A percentile compares a stretch with the other conserved stretches of the same genome.
These are phyloP conservation scores for Geodia barretti DNA, from an alignment of 37 sponge, comb jelly and placozoan species.

Conservation along the genomic window DNA sequence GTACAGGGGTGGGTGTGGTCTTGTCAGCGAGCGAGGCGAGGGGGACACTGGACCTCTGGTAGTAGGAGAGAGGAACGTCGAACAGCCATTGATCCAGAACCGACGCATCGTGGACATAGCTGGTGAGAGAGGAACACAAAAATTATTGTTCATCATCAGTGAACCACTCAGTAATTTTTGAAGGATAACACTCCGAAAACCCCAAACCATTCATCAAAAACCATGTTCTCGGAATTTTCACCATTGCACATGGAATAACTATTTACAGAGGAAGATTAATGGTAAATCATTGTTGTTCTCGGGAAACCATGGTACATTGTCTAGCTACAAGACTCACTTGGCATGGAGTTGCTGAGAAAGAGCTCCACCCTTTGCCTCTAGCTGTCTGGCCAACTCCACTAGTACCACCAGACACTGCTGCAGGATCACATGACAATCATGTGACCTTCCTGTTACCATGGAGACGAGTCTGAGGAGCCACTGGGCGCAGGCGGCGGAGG, in stretches of 20 bases:
- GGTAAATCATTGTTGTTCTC: no score
- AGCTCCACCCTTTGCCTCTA: slow-evolving; percentile 17
- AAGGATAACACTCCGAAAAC: no score
- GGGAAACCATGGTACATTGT: no score
- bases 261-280: neutral
- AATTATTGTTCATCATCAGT: neutral
- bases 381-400: slow-evolving; percentile 23
- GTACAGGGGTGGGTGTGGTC: neutral
- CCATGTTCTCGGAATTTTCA: no score
- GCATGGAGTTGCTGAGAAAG: slow-evolving; percentile 48
- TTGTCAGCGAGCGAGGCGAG: neutral
- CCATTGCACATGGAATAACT: neutral
- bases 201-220: neutral
- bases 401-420: slow-evolving; percentile 15
- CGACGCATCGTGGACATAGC: slow-evolving; percentile 47
- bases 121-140: no score
- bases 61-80: slow-evolving; percentile 65
- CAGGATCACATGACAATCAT: slow-evolving; percentile 7
- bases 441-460: slow-evolving; percentile 1
- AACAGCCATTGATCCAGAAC: slow-evolving; percentile 56
- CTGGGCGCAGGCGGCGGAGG: slow-evolving; percentile 50
- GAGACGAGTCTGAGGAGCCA: slow-evolving; percentile 43
- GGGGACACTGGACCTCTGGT: slow-evolving; percentile 38
- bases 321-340: slow-evolving; percentile 29
- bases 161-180: neutral